Base-by-base conservation (phyloP, 2,113 vertebrate genomes). In the Myrmophylax atrothorax region DNA sequence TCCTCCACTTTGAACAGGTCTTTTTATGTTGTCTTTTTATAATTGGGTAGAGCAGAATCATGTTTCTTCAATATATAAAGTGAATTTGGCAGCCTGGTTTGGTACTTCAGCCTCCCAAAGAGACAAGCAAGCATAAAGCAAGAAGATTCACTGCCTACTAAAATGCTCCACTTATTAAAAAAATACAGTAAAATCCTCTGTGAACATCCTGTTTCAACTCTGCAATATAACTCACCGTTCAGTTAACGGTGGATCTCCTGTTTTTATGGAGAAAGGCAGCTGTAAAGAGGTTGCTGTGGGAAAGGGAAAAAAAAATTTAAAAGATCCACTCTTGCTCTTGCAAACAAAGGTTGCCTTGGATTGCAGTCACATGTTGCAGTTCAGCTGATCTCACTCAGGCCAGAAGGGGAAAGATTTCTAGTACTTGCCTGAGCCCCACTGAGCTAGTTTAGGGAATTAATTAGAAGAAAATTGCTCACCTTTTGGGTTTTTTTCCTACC, bases 311-410 rank as follows among this genome's bases (percentile, higher is more conserved):
- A 92, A 95, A 62, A 91, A 95, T 95, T 53, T 72, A 56, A 92
- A 92, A 96, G 86, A 84, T 96, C 87, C 84, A 62, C 89, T 91
- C 81, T 76, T 85, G 84, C 84, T 91, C 69, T 85, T 73, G 74
- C 77, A 94, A 84, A 96, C 95, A 95, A 96, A 97, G 91, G 93
- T 96, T 97, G 95, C 94, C 94, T 95, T 94, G 94, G 96, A 81
- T 78, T 93, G 83, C 12, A 22, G 89, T 96, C 94, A 96, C 91
- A 94, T 97, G 95, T 74, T 93, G 84, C 60, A 59, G 89, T 95
- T 94, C 94, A 95, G 93, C 95, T 94, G 93, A 96, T 96, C 96
- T 78, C 1, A 0, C 40, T 92, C 26, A 55, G 68, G 86, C 86
- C 84, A 94, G 77, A 93, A 91, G 56, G 82, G 47, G 83, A 81